Percentiles rank a stretch among this genome's conserved stretches.
Conservation (phyloP, 2,113 vertebrate species). For the Rhynchopsitta pachyrhyncha region DNA sequence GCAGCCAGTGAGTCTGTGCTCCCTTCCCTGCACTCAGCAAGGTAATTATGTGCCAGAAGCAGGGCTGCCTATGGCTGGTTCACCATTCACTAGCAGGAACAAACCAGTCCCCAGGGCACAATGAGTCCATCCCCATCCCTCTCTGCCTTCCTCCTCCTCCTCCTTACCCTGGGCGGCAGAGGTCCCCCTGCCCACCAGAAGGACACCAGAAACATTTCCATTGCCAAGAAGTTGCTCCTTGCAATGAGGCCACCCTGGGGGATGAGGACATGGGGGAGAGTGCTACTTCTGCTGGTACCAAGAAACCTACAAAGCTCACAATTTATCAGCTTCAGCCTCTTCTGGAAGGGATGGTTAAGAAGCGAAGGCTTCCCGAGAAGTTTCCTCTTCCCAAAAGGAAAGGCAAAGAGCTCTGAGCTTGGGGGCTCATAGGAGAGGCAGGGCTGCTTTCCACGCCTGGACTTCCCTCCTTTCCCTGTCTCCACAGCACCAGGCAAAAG, state of each 20-base stretch:
- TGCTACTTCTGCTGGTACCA: neutral
- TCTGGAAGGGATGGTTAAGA: neutral
- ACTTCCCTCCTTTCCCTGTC: neutral
- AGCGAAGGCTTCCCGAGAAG: neutral
- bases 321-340: neutral
- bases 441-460: neutral
- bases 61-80: neutral
- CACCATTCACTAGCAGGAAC: slow-evolving; percentile 39
- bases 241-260: neutral
- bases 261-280: neutral
- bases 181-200: neutral
- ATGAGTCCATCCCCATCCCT: neutral
- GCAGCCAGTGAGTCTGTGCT: neutral
- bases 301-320: neutral
- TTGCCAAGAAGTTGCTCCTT: neutral
- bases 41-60: slow-evolving; percentile 58
- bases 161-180: neutral
- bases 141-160: neutral
- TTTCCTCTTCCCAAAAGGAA: neutral
- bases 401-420: neutral
- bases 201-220: neutral
- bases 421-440: neutral
- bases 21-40: neutral
- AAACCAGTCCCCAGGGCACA: neutral
- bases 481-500: neutral